Conservation (phyloP, 2,797 vertebrate species). For the Uromys caudimaculatus region DNA sequence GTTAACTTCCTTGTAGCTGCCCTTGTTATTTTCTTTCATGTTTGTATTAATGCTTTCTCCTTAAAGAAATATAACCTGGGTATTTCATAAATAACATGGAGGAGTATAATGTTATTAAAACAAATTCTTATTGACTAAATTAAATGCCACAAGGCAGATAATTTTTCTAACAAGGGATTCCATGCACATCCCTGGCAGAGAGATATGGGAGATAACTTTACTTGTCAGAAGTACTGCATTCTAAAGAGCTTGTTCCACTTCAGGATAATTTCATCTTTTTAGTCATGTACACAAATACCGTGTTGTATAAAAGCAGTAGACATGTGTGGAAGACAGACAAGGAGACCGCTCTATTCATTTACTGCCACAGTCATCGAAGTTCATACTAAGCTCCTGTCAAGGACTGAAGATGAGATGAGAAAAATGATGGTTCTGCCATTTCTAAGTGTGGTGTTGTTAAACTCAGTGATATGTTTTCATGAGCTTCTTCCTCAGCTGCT, state of each 20-base stretch:
- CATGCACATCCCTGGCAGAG: background rate
- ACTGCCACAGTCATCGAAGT: background rate
- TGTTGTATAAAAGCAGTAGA: background rate
- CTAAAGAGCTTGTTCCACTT: background rate
- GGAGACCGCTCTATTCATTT: background rate
- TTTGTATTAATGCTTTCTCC: background rate
- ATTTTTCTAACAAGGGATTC: background rate
- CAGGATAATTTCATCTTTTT: background rate
- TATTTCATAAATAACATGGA: background rate
- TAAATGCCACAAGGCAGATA: background rate
- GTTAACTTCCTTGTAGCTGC: background rate
- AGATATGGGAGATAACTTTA: background rate
- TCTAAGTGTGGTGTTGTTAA: background rate
- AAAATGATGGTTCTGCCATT: background rate
- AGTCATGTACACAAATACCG: background rate
- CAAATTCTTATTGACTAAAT: background rate
- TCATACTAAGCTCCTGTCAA: background rate
- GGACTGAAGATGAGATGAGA: background rate
- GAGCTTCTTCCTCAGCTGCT: background rate
- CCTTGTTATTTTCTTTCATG: background rate
- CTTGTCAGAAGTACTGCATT: background rate
- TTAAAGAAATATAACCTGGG: background rate
- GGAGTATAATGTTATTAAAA: background rate
- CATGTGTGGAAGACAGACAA: background rate
- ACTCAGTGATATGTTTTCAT: background rate